A percentile compares a stretch with the other conserved stretches of the same genome.
Evolutionary conservation across 2,797 vertebrate species (phyloP).

Genomic region (Lacerta viridis): DNA sequence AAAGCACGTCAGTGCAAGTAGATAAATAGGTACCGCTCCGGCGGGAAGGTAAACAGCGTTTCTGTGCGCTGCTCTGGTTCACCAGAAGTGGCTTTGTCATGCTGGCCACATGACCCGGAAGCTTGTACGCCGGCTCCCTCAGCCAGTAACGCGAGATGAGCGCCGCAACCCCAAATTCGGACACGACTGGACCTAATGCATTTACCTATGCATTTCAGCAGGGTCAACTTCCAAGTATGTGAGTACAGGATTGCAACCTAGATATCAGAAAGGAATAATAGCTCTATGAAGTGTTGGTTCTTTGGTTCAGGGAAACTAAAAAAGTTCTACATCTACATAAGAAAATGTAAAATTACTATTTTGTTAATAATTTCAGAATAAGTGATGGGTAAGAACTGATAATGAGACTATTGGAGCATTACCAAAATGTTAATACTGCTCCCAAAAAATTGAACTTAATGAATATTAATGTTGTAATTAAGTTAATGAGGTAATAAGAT

Average conservation of each 20-base stretch:
- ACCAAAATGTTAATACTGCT: constrained; percentile 24
- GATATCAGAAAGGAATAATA: neutral
- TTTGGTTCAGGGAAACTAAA: neutral
- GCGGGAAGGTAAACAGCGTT: too few relatives aligned
- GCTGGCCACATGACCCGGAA: too few relatives aligned
- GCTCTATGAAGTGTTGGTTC: neutral
- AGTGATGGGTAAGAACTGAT: neutral
- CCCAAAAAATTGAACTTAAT: constrained; percentile 22
- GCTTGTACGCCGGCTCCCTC: too few relatives aligned
- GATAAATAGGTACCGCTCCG: too few relatives aligned
- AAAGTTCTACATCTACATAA: neutral
- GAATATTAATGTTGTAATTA: constrained; percentile 47
- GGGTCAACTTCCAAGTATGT: neutral
- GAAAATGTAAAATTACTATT: constrained; percentile 10
- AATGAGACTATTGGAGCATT: constrained; percentile 8
- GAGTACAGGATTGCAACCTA: neutral
- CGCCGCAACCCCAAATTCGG: too few relatives aligned
- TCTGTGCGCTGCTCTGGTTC: too few relatives aligned
- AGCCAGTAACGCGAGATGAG: too few relatives aligned
- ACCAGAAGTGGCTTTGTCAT: too few relatives aligned
- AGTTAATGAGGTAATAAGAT: constrained; percentile 34
- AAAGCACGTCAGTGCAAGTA: too few relatives aligned
- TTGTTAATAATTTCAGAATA: neutral
- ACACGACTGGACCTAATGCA: too few relatives aligned
- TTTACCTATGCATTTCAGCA: too few relatives aligned